phyloP scores from a whole-genome alignment of 1,140 invertebrate species.

The Idris sp. region DNA sequence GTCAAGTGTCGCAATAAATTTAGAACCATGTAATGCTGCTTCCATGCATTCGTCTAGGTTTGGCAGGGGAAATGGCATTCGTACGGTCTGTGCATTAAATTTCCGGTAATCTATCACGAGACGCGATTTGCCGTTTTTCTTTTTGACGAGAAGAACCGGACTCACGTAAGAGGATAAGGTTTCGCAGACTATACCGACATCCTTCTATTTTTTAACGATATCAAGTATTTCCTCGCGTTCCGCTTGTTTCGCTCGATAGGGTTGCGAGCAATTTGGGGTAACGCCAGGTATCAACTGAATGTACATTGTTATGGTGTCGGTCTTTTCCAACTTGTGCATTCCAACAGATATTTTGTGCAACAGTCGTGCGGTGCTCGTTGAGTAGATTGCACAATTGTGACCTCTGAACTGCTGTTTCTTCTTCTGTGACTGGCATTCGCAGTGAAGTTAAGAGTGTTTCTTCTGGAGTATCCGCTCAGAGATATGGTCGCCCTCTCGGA shows the following conservation, averaged over 20 bases:
- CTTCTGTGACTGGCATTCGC: not conserved
- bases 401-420: not conserved
- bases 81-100: not conserved
- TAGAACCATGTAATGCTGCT: not conserved
- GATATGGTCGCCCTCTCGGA: no score
- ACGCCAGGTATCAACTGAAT: not conserved
- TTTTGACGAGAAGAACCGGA: constrained; percentile 1
- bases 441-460: no score
- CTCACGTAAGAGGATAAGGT: constrained; percentile 7
- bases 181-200: constrained; percentile 1
- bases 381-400: not conserved
- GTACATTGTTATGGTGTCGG: constrained; percentile 18
- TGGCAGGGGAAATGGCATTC: not conserved
- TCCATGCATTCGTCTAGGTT: constrained; percentile 2
- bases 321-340: not conserved
- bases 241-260: not conserved
- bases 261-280: not conserved
- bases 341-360: not conserved
- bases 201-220: constrained; percentile 1
- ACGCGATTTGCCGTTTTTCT: not conserved
- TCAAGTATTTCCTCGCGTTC: not conserved
- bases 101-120: not conserved
- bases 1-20: not conserved
- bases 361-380: not conserved
- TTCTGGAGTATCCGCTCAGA: no score